Evolutionary conservation across 2,113 vertebrate species (phyloP), one percentile per base, ranked within the genome.

Genomic region (Rhynchopsitta pachyrhyncha): DNA sequence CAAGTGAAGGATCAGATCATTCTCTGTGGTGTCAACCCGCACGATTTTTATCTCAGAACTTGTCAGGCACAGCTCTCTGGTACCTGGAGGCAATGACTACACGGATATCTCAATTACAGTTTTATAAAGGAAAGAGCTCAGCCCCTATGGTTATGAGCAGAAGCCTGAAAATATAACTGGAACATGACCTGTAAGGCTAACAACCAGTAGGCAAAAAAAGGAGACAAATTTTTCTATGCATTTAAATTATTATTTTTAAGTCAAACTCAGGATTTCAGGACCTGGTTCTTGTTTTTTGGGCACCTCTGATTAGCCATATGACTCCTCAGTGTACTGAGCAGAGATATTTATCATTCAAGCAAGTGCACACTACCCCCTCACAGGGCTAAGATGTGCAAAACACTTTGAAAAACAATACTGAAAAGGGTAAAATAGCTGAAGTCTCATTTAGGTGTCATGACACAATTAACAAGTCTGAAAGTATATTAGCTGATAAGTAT

Each of bases 11-110:
- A 73, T 89, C 78, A 75, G 74, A 81, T 76, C 37, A 74, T 89
- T 89, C 52, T 87, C 78, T 35, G 2, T 5, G n/a, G 55, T 92
- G 87, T 87, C 66, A 84, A 76, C 41, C 81, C 1, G 1, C 22
- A n/a, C 42, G 77, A 92, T 92, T 96, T 94, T 95, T 91, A 91
- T 90, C 67, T 95, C 49, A 3, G 10, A 73, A 83, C 64, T 90
- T 96, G 91, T 87, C 75, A 89, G 31, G 49, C 70, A 87, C 28
- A 87, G 62, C 52, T 55, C 77, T 82, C 59, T 35, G 62, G 28
- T 85, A 92, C 89, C 91, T 93, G 67, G 52, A 92, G 81, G 93
- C 95, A 90, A 93, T 41, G 85, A 78, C 46, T 80, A 60, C 76
- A 89, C 69, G 67, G 91, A 84, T 59, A 89, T 79, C 62, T 85